Evolutionary conservation across 2,888 invertebrate species (phyloP).

Genomic region (Uropetala carovei): DNA sequence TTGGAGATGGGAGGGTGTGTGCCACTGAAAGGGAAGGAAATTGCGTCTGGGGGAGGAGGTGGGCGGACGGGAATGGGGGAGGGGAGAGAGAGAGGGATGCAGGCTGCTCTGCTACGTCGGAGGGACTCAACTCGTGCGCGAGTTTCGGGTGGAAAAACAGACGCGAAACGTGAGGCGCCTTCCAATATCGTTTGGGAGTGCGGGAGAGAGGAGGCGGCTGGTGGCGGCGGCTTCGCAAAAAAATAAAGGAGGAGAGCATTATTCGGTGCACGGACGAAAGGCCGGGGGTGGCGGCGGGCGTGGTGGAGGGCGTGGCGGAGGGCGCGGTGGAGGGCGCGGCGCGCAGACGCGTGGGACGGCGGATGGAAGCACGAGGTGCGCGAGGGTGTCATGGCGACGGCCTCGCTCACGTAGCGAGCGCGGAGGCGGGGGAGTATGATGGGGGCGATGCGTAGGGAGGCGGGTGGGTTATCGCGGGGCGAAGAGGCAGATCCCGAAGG

Average conservation of each 20-base stretch:
- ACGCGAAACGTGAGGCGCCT: conserved; percentile 48
- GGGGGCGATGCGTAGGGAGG: neutral
- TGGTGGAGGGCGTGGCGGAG: neutral
- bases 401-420: neutral
- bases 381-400: conserved; percentile 34
- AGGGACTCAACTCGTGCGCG: conserved; percentile 63
- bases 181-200: conserved; percentile 16
- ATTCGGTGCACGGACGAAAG: conserved; percentile 16
- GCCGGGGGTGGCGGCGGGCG: neutral
- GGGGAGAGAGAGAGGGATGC: neutral
- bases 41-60: conserved; percentile 18
- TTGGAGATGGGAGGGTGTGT: neutral
- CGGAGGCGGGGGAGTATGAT: neutral
- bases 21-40: conserved; percentile 55
- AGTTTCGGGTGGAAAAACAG: conserved; percentile 63
- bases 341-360: neutral
- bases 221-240: neutral
- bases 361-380: neutral
- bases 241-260: neutral
- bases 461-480: too few relatives aligned
- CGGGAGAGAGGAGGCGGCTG: neutral
- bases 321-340: neutral
- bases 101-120: conserved; percentile 21
- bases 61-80: neutral
- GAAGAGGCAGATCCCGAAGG: too few relatives aligned